Evolutionary conservation across 2,888 invertebrate genomes (phyloP), one percentile per base, ranked within the genome.

Genomic region (Rhodophaea formosa): DNA sequence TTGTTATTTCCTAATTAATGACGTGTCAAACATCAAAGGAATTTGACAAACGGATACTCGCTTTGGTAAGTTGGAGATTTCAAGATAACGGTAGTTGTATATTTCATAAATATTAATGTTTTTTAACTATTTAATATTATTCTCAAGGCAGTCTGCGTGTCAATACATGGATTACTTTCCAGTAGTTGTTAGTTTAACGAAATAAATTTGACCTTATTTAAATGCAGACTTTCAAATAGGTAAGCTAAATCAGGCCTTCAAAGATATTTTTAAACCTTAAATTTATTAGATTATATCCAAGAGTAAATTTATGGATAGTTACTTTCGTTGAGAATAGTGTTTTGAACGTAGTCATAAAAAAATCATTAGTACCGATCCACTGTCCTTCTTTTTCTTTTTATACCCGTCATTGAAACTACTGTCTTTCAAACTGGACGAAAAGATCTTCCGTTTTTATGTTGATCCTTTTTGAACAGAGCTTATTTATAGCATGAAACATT

Each of bases 1-100:
- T 30, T 56, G n/a, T 57, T 57, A 61, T 53, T 57, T 56, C 35
- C 57, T 46, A 60, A 59, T 51, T 58, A 64, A 60, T 64, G 63
- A 64, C 56, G 56, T 49, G 60, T 58, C 44, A 53, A 58, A 57
- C 59, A 53, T 61, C 57, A 60, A 60, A 60, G 60, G 58, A 52
- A n/a, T 53, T 45, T 30, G 43, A 46, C 39, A 52, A 52, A 49
- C 57, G 60, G 46, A 62, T 45, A 43, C 60, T 59, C 52, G 52
- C 16, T 16, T 35, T 15, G 17, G 30, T 51, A 39, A 52, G 39
- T 52, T 39, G 39, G 16, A 12, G 52, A 52, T 52, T 39, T 15
- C 10, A 17, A 52, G 35, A 52, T 52, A 52, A n/a, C n/a, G n/a
- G 10, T 52, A 16, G 7, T 49, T 30, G 12, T 35, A 3, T 10